These are phyloP conservation scores for Platerodrilus igneus DNA, from an alignment of 2,888 invertebrate species.

Conservation along the genomic window DNA sequence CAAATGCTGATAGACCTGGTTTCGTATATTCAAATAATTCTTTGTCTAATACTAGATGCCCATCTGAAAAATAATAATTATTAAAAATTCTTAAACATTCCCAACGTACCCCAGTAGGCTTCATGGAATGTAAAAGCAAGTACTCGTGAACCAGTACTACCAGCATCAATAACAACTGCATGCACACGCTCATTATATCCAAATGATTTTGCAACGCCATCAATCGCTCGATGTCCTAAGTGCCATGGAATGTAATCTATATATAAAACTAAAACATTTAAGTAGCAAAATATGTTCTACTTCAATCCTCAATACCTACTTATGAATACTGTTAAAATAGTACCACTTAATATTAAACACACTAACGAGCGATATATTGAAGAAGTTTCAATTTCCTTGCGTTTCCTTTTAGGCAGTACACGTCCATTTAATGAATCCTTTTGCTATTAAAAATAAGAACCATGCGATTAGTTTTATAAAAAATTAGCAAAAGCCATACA, in stretches of 20 bases:
- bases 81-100: not conserved
- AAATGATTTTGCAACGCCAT: slow-evolving; percentile 68
- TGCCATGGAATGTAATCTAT: slow-evolving; percentile 52
- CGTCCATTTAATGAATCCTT: slow-evolving; percentile 30
- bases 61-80: slow-evolving; percentile 39
- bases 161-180: slow-evolving; percentile 90
- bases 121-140: slow-evolving; percentile 79
- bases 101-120: slow-evolving; percentile 60
- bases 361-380: slow-evolving; percentile 42
- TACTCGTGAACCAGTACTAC: slow-evolving; percentile 86
- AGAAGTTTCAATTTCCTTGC: slow-evolving; percentile 34
- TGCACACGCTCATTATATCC: slow-evolving; percentile 69
- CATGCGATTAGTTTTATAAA: too few species aligned
- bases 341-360: slow-evolving; percentile 43
- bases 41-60: slow-evolving; percentile 71
- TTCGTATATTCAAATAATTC: slow-evolving; percentile 81
- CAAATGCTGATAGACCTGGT: slow-evolving; percentile 87
- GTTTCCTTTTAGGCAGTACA: slow-evolving; percentile 33
- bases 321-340: slow-evolving; percentile 42
- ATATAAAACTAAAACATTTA: slow-evolving; percentile 58
- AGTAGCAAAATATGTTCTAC: too few species aligned
- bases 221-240: slow-evolving; percentile 56
- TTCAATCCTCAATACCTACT: slow-evolving; percentile 32
- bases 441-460: slow-evolving; percentile 25
- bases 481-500: not conserved